A percentile compares a stretch with the other conserved stretches of the same genome.
phyloP scores from a whole-genome alignment of 2,888 invertebrate species.

The Cephus spinipes region DNA sequence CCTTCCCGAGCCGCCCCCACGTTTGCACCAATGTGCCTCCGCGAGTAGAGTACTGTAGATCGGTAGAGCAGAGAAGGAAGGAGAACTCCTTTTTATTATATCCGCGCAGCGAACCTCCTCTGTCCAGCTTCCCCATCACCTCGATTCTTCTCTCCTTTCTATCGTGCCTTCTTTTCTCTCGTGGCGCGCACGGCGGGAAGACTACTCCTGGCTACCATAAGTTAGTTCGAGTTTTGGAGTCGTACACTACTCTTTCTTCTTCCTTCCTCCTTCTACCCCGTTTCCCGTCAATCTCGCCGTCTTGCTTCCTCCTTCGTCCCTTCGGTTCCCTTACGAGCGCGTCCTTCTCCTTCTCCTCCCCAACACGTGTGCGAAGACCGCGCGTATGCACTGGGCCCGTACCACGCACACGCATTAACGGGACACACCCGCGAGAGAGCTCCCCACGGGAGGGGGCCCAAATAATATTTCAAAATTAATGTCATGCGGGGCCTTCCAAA shows the following conservation, averaged over 20 bases:
- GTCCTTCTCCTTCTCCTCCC: not conserved
- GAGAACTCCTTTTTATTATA: constrained; percentile 23
- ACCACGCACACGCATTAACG: constrained; percentile 19
- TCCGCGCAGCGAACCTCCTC: not conserved
- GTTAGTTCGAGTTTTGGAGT: constrained; percentile 39
- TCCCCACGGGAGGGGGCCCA: constrained; percentile 38
- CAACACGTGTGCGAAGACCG: constrained; percentile 17
- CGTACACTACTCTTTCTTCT: constrained; percentile 3
- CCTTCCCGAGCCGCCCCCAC: constrained; percentile 23
- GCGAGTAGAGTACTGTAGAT: not conserved
- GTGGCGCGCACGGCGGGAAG: constrained; percentile 23
- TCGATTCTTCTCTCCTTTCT: constrained; percentile 1
- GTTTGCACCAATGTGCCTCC: constrained; percentile 17
- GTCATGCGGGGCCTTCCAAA: constrained; percentile 53
- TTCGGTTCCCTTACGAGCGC: not conserved
- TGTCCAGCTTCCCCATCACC: not conserved
- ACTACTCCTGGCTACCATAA: constrained; percentile 28
- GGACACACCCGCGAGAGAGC: constrained; percentile 32
- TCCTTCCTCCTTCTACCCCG: not conserved
- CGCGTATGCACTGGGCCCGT: constrained; percentile 7
- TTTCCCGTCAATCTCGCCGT: not conserved
- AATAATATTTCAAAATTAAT: constrained; percentile 65
- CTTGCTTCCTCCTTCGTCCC: not conserved
- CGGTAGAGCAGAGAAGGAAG: constrained; percentile 1
- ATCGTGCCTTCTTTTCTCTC: constrained; percentile 9